phyloP scores from a whole-genome alignment of 2,888 invertebrate species.

The Agriopis aurantiaria region DNA sequence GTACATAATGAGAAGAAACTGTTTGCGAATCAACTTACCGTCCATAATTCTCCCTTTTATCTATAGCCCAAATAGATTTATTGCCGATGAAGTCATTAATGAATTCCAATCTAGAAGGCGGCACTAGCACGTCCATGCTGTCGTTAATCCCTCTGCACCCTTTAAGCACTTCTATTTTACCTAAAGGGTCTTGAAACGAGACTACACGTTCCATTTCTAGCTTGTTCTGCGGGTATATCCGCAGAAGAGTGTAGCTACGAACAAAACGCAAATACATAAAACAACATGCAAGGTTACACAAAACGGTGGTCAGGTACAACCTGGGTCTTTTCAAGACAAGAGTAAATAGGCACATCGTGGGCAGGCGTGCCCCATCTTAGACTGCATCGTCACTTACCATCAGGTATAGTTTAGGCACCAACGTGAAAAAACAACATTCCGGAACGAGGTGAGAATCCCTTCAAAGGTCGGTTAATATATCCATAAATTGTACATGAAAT shows the following conservation, averaged over 20 bases:
- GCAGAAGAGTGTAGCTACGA: slow-evolving; percentile 69
- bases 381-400: too few relatives aligned
- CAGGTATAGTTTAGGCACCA: too few relatives aligned
- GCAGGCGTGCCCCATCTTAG: too few relatives aligned
- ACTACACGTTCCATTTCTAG: slow-evolving; percentile 57
- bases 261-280: slow-evolving; percentile 29
- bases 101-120: slow-evolving; percentile 52
- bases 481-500: too few relatives aligned
- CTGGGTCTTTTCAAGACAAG: too few relatives aligned
- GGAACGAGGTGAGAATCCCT: too few relatives aligned
- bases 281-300: too few relatives aligned
- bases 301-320: too few relatives aligned
- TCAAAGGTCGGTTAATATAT: too few relatives aligned
- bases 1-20: background rate
- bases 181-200: slow-evolving; percentile 58
- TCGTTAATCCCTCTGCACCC: slow-evolving; percentile 68
- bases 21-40: slow-evolving; percentile 57
- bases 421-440: too few relatives aligned
- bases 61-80: background rate
- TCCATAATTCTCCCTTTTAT: slow-evolving; percentile 61
- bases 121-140: slow-evolving; percentile 72
- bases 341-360: too few relatives aligned
- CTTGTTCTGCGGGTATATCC: slow-evolving; percentile 58
- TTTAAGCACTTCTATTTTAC: slow-evolving; percentile 67
- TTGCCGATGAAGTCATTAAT: slow-evolving; percentile 58